These are phyloP conservation scores for Tetrao urogallus DNA, from an alignment of 2,113 vertebrate genomes.

Conservation along the genomic window DNA sequence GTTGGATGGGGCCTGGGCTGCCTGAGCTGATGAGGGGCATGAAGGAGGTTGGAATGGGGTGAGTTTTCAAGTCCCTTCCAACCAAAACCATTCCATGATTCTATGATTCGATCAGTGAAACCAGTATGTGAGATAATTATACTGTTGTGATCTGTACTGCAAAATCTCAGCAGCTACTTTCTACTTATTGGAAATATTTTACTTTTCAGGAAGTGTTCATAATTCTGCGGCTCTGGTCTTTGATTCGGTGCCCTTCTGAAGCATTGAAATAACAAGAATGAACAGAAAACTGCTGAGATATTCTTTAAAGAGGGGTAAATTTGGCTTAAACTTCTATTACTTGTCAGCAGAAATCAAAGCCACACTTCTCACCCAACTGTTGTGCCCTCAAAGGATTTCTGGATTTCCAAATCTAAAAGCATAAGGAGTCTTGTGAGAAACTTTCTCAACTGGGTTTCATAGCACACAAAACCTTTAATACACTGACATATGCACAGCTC, in stretches of 20 bases:
- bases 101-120: not conserved
- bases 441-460: constrained; percentile 1
- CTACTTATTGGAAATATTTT: not conserved
- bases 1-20: too few species aligned
- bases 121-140: not conserved
- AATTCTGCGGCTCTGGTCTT: not conserved
- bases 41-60: too few species aligned
- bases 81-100: too few species aligned
- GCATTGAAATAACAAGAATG: not conserved
- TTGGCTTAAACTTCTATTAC: not conserved
- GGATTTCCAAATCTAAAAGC: not conserved
- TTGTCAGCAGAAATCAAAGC: not conserved
- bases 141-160: not conserved
- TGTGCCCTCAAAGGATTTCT: not conserved
- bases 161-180: not conserved
- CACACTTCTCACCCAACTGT: not conserved
- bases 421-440: not conserved
- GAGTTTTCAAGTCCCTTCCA: too few species aligned
- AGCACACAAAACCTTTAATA: constrained; percentile 30
- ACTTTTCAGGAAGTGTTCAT: not conserved
- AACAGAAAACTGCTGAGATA: not conserved
- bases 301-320: not conserved
- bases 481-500: constrained; percentile 30
- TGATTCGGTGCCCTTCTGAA: not conserved
- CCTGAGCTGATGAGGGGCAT: too few species aligned